phyloP scores from a whole-genome alignment of 2,888 invertebrate species.

The Choristoneura rosaceana region DNA sequence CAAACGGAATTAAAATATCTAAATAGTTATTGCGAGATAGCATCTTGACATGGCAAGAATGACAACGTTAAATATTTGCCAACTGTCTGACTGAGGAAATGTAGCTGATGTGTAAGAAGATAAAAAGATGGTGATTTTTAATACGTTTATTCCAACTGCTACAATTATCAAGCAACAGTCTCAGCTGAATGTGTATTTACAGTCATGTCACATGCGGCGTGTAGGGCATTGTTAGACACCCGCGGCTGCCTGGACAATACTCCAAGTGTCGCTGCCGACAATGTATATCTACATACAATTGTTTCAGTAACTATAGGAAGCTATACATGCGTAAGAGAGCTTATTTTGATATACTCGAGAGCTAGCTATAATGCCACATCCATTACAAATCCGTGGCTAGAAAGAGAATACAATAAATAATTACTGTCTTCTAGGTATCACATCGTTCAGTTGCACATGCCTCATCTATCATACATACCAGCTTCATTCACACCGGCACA shows the following conservation, averaged over 20 bases:
- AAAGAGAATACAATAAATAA: constrained; percentile 53
- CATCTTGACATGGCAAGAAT: constrained; percentile 11
- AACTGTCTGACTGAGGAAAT: constrained; percentile 1
- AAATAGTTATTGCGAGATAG: not conserved
- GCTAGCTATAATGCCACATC: constrained; percentile 41
- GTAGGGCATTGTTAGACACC: constrained; percentile 28
- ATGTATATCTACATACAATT: constrained; percentile 34
- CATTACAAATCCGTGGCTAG: constrained; percentile 40
- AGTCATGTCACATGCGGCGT: constrained; percentile 31
- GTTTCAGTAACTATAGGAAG: constrained; percentile 18
- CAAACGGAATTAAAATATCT: not conserved
- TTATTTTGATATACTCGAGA: constrained; percentile 40
- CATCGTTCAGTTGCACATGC: constrained; percentile 37
- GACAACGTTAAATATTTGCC: constrained; percentile 23
- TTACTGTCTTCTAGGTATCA: constrained; percentile 57
- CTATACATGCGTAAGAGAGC: constrained; percentile 37
- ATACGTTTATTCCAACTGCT: constrained; percentile 38
- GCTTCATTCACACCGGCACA: not conserved
- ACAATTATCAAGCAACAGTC: constrained; percentile 34
- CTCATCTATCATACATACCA: constrained; percentile 13
- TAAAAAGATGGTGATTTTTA: constrained; percentile 21
- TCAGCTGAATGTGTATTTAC: constrained; percentile 34
- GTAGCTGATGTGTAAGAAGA: constrained; percentile 2
- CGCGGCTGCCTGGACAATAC: not conserved
- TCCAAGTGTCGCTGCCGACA: constrained; percentile 5